Evolutionary conservation across 2,888 invertebrate species (phyloP).

Genomic region (Strigamia maritima): DNA sequence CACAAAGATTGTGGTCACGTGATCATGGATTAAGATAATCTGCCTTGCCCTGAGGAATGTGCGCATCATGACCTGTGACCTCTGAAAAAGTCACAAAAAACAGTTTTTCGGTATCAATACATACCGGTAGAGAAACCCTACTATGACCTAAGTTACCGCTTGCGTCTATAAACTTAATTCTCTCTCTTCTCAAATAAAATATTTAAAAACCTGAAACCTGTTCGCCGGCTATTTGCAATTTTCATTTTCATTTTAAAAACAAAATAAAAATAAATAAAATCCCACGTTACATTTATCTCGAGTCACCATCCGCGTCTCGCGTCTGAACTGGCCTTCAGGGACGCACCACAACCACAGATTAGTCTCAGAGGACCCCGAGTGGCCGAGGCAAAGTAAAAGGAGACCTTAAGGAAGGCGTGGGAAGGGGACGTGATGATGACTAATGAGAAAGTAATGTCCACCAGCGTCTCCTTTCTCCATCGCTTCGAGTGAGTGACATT

Average conservation of each 20-base stretch:
- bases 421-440: not conserved
- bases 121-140: no score
- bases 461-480: not conserved
- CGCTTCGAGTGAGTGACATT: not conserved
- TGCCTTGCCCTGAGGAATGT: no score
- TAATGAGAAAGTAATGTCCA: constrained; percentile 29
- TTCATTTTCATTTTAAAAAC: not conserved
- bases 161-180: no score
- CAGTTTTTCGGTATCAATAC: no score
- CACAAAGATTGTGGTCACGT: no score
- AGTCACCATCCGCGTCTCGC: not conserved
- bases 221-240: not conserved
- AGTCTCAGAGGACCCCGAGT: constrained; percentile 2
- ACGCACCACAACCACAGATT: not conserved
- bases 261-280: not conserved
- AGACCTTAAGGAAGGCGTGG: not conserved
- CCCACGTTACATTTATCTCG: not conserved
- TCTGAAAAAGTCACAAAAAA: no score
- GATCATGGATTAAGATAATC: no score
- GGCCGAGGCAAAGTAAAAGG: not conserved
- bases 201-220: not conserved
- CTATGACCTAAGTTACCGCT: no score
- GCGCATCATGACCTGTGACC: no score
- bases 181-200: not conserved
- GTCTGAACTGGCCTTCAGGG: not conserved